Conservation (phyloP, 2,797 vertebrate genomes). For the Falco rusticolus region DNA sequence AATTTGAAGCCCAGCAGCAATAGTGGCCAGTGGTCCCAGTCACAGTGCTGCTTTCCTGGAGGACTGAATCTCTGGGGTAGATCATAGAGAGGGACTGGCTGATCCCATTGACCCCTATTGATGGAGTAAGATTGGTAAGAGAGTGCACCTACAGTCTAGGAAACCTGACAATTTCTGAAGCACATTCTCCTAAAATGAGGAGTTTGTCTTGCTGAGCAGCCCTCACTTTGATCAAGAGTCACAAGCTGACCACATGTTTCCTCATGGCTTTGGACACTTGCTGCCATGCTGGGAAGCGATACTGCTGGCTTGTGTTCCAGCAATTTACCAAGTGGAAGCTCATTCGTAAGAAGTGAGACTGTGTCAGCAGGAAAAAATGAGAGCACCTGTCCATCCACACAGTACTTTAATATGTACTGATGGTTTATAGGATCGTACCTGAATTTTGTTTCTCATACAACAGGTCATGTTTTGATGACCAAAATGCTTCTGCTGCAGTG, state of each 20-base stretch:
- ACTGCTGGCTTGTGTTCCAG: background rate
- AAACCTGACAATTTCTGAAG: background rate
- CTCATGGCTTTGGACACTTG: background rate
- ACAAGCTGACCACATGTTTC: background rate
- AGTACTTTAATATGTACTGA: background rate
- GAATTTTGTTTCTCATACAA: background rate
- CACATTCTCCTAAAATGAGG: background rate
- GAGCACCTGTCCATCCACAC: background rate
- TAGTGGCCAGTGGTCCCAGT: background rate
- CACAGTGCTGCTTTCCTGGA: background rate
- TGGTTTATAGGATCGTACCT: background rate
- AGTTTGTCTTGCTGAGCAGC: background rate
- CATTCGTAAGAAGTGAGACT: background rate
- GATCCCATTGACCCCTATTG: background rate
- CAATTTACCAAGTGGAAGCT: background rate
- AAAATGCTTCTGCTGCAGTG: background rate
- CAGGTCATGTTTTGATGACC: constrained; percentile 54
- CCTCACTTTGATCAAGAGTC: background rate
- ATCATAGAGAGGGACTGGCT: background rate
- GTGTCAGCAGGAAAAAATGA: background rate
- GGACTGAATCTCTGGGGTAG: background rate
- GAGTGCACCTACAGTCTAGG: background rate
- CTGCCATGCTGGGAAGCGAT: background rate
- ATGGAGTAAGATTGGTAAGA: background rate
- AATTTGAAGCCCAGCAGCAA: background rate